These are phyloP conservation scores for Eulimnadia texana DNA, from an alignment of 1,140 invertebrate genomes.

Conservation along the genomic window DNA sequence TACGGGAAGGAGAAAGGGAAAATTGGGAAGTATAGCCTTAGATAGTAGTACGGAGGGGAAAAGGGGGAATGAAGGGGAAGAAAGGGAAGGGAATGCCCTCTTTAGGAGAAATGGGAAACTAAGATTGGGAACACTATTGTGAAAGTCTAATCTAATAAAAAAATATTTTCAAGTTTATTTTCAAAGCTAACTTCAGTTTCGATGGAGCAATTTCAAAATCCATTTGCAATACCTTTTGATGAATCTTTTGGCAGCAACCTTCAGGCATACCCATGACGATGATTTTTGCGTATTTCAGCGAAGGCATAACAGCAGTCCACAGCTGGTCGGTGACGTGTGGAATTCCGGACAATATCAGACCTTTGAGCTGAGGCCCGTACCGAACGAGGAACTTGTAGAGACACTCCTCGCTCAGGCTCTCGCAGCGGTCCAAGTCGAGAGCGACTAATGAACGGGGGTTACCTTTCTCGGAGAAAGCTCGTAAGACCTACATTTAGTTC, in stretches of 20 bases:
- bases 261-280: conserved; percentile 94
- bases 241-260: conserved; percentile 86
- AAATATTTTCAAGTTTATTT: too few species aligned
- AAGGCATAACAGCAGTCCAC: conserved; percentile 81
- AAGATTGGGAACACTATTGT: too few species aligned
- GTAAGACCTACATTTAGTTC: conserved; percentile 44
- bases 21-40: too few species aligned
- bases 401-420: conserved; percentile 84
- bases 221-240: conserved; percentile 30
- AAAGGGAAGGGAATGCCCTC: too few species aligned
- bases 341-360: conserved; percentile 83
- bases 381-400: conserved; percentile 79
- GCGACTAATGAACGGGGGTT: conserved; percentile 72
- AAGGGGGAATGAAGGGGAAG: too few species aligned
- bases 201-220: background rate
- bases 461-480: conserved; percentile 74
- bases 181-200: too few species aligned
- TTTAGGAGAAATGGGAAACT: too few species aligned
- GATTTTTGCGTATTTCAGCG: conserved; percentile 80
- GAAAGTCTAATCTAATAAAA: too few species aligned
- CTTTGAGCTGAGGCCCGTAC: conserved; percentile 73
- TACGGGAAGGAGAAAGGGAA: too few species aligned
- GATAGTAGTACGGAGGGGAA: too few species aligned
- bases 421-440: conserved; percentile 84
- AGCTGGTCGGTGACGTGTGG: conserved; percentile 94